phyloP scores from a whole-genome alignment of 1,140 invertebrate genomes.

The Leptoteleia sp. region DNA sequence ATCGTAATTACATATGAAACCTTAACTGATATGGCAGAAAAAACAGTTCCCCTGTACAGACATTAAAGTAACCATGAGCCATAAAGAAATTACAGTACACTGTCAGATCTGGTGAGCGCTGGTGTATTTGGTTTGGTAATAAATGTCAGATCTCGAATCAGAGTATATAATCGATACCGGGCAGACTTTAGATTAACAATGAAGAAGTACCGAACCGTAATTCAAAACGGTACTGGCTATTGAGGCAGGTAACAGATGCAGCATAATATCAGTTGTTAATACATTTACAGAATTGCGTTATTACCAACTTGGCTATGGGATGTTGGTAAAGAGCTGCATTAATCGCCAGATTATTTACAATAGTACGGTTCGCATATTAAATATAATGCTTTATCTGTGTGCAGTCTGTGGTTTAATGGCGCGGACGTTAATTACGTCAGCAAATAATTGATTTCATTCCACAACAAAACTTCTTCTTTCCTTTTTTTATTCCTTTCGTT shows the following conservation, averaged over 20 bases:
- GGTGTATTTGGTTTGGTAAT: slow-evolving; percentile 56
- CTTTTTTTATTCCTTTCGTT: too few relatives aligned
- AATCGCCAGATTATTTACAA: slow-evolving; percentile 58
- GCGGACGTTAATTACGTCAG: slow-evolving; percentile 18
- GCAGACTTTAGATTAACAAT: slow-evolving; percentile 60
- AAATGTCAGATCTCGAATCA: slow-evolving; percentile 58
- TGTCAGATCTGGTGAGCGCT: slow-evolving; percentile 44
- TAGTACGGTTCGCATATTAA: slow-evolving; percentile 27
- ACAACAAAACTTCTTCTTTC: neutral
- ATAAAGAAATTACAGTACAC: slow-evolving; percentile 55
- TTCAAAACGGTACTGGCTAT: slow-evolving; percentile 58
- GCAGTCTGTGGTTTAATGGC: slow-evolving; percentile 34
- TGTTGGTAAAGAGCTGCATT: slow-evolving; percentile 50
- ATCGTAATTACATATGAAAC: slow-evolving; percentile 43
- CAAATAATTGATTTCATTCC: slow-evolving; percentile 31
- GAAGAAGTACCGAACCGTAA: slow-evolving; percentile 49
- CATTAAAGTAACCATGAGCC: slow-evolving; percentile 48
- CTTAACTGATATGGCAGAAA: slow-evolving; percentile 40
- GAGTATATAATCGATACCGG: slow-evolving; percentile 58
- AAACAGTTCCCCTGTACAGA: slow-evolving; percentile 30
- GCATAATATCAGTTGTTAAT: slow-evolving; percentile 59
- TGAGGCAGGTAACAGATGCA: slow-evolving; percentile 46
- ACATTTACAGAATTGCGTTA: slow-evolving; percentile 59
- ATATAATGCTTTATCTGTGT: slow-evolving; percentile 31
- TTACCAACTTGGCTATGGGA: slow-evolving; percentile 31